A percentile compares a stretch with the other conserved stretches of the same genome.
These are phyloP conservation scores for Melieria picta DNA, from an alignment of 2,888 invertebrate species.

Conservation along the genomic window DNA sequence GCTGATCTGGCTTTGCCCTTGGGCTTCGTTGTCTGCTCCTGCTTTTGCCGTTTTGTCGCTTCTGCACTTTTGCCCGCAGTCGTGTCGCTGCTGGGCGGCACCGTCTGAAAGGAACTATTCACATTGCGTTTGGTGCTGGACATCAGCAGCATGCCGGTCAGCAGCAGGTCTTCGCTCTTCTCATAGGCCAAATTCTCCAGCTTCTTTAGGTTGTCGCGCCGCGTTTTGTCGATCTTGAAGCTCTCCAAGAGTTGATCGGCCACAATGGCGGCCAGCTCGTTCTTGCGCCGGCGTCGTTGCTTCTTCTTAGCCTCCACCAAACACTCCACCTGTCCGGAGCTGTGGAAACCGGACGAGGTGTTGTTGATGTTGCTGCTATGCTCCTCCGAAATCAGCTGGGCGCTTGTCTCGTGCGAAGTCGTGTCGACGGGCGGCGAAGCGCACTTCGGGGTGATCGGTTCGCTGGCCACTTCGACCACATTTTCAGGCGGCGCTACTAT, in stretches of 20 bases:
- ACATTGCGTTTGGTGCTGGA: constrained; percentile 64
- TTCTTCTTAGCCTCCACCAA: constrained; percentile 53
- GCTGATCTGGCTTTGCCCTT: constrained; percentile 19
- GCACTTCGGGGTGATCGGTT: constrained; percentile 4
- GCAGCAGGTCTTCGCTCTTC: constrained; percentile 62
- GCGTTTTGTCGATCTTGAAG: constrained; percentile 65
- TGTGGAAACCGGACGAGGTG: constrained; percentile 59
- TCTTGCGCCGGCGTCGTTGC: constrained; percentile 62
- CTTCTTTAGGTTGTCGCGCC: constrained; percentile 63
- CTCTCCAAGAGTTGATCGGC: constrained; percentile 66
- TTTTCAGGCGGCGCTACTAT: neutral
- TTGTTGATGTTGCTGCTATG: constrained; percentile 57
- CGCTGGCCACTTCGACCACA: neutral
- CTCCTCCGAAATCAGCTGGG: constrained; percentile 40
- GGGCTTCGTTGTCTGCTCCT: constrained; percentile 34
- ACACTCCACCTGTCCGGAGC: constrained; percentile 52
- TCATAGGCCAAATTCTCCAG: constrained; percentile 65
- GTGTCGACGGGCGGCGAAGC: constrained; percentile 1
- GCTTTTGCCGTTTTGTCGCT: constrained; percentile 28
- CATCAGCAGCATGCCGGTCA: constrained; percentile 64
- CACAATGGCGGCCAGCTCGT: constrained; percentile 65
- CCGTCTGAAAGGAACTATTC: constrained; percentile 34
- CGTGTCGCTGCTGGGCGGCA: constrained; percentile 1
- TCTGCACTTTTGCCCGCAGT: constrained; percentile 35
- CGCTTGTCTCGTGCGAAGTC: constrained; percentile 15